Evolutionary conservation across 2,888 invertebrate species (phyloP).

Genomic region (Dinocampus coccinellae): DNA sequence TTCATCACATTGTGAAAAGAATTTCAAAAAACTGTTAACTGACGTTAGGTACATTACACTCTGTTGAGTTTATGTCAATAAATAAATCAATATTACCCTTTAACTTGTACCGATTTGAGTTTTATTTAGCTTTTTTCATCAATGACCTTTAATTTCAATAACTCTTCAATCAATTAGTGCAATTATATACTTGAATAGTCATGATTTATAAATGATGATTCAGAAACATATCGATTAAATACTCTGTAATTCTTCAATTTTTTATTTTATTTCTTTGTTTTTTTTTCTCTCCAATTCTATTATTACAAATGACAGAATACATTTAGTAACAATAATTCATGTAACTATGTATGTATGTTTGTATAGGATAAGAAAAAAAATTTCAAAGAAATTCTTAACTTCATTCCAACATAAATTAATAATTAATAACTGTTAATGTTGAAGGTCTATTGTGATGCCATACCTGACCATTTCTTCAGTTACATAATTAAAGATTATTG

Average conservation of each 20-base stretch:
- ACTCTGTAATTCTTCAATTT: not conserved
- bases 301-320: not conserved
- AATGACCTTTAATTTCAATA: slow-evolving; percentile 37
- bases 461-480: not conserved
- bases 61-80: not conserved
- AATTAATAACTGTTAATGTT: not conserved
- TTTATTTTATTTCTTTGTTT: no score
- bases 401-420: not conserved
- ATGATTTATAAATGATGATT: slow-evolving; percentile 68
- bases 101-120: not conserved
- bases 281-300: no score
- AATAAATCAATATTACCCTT: not conserved
- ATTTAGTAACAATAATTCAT: not conserved
- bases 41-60: not conserved
- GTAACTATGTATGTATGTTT: not conserved
- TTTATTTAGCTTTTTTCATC: not conserved
- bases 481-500: not conserved
- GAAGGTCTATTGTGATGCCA: not conserved
- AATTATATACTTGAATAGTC: not conserved
- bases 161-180: slow-evolving; percentile 38
- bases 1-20: not conserved
- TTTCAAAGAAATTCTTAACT: not conserved
- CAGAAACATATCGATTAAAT: slow-evolving; percentile 6
- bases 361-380: not conserved
- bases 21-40: not conserved